Percentiles rank a stretch among this genome's conserved stretches.
These are phyloP conservation scores for Chrysomallon squamiferum DNA, from an alignment of 1,140 invertebrate genomes.

Conservation along the genomic window DNA sequence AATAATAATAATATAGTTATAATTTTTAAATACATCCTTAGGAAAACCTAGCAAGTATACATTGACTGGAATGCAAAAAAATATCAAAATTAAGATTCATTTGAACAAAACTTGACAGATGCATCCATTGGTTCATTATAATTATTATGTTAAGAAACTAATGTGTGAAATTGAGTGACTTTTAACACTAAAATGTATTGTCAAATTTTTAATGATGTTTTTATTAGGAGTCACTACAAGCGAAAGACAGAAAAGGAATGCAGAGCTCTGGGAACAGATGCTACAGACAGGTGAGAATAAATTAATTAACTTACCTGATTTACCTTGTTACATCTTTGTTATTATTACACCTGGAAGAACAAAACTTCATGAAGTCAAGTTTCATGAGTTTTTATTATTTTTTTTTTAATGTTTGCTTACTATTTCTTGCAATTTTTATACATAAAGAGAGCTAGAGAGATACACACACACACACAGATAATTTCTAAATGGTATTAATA, in stretches of 20 bases:
- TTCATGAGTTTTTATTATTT: not conserved
- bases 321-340: conserved; percentile 1
- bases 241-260: conserved; percentile 40
- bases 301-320: conserved; percentile 26
- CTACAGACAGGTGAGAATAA: conserved; percentile 35
- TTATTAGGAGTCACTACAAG: conserved; percentile 53
- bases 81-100: too few relatives aligned
- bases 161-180: too few relatives aligned
- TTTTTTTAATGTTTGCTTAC: not conserved
- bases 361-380: not conserved
- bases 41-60: too few relatives aligned
- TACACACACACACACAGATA: not conserved
- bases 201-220: not conserved
- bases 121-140: too few relatives aligned
- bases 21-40: too few relatives aligned
- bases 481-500: too few relatives aligned
- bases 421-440: not conserved
- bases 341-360: not conserved
- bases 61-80: too few relatives aligned
- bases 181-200: too few relatives aligned
- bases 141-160: too few relatives aligned
- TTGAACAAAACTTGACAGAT: too few relatives aligned
- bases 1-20: too few relatives aligned
- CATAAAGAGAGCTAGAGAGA: not conserved
- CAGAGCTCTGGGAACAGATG: conserved; percentile 29